phyloP scores from a whole-genome alignment of 2,888 invertebrate genomes.

The Morpho deidamia region DNA sequence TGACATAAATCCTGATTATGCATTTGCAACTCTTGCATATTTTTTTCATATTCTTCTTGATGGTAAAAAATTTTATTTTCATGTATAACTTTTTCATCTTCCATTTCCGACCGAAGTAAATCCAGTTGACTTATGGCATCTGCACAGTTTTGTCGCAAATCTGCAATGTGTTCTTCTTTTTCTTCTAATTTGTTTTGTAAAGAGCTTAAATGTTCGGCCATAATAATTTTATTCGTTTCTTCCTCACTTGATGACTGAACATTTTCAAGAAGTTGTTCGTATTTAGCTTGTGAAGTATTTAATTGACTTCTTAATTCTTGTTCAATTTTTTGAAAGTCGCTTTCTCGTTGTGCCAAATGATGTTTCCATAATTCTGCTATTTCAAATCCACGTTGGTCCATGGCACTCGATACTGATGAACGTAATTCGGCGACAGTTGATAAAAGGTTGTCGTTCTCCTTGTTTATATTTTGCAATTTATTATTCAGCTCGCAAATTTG shows the following conservation, averaged over 20 bases:
- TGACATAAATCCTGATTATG: slow-evolving; percentile 38
- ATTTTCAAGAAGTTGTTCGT: slow-evolving; percentile 64
- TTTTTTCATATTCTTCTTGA: slow-evolving; percentile 67
- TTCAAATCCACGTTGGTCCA: slow-evolving; percentile 83
- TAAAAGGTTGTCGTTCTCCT: slow-evolving; percentile 62
- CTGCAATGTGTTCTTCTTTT: slow-evolving; percentile 60
- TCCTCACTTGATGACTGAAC: slow-evolving; percentile 67
- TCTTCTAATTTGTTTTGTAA: slow-evolving; percentile 65
- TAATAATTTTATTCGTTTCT: slow-evolving; percentile 63
- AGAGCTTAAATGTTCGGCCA: slow-evolving; percentile 57
- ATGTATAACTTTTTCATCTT: slow-evolving; percentile 62
- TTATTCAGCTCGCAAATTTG: slow-evolving; percentile 48
- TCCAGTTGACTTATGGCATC: slow-evolving; percentile 61
- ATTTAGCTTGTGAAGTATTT: slow-evolving; percentile 64
- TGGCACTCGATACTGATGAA: slow-evolving; percentile 67
- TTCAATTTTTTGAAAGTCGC: slow-evolving; percentile 77
- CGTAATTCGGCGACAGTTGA: slow-evolving; percentile 67
- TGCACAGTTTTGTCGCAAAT: slow-evolving; percentile 59
- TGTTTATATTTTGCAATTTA: slow-evolving; percentile 55
- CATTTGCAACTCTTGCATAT: slow-evolving; percentile 45
- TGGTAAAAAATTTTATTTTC: slow-evolving; percentile 62
- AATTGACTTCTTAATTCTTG: slow-evolving; percentile 72
- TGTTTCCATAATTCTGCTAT: slow-evolving; percentile 85
- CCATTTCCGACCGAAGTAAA: slow-evolving; percentile 63
- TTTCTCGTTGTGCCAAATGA: slow-evolving; percentile 81